A percentile compares a stretch with the other conserved stretches of the same genome.
Evolutionary conservation across 2,888 invertebrate species (phyloP).

Genomic region (Epistrophe eligans): DNA sequence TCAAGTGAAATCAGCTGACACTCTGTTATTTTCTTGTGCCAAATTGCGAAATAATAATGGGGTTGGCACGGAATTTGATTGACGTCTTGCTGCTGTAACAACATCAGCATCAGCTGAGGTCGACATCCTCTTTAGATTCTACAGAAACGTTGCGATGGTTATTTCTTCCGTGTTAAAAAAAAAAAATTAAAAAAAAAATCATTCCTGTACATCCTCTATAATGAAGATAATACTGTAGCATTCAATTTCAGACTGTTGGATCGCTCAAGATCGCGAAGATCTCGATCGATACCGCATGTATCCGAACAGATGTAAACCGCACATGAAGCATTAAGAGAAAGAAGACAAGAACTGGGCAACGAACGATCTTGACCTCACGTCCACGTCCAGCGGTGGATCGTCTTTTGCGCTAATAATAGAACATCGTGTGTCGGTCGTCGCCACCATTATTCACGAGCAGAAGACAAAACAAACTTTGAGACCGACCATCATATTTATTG

Average conservation of each 20-base stretch:
- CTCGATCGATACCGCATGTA: constrained; percentile 37
- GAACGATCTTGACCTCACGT: constrained; percentile 76
- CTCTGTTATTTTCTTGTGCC: constrained; percentile 50
- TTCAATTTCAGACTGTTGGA: constrained; percentile 14
- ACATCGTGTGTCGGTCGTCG: constrained; percentile 14
- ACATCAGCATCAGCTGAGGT: constrained; percentile 21
- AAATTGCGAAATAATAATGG: constrained; percentile 57
- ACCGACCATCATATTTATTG: constrained; percentile 35
- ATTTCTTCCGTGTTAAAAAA: constrained; percentile 27
- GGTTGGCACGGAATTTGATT: constrained; percentile 42
- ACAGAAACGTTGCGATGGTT: constrained; percentile 29
- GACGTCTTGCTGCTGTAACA: constrained; percentile 46
- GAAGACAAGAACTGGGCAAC: constrained; percentile 56
- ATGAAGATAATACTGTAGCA: constrained; percentile 16
- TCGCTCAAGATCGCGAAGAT: constrained; percentile 22
- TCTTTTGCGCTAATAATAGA: constrained; percentile 68
- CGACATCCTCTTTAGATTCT: constrained; percentile 43
- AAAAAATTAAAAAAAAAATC: not conserved
- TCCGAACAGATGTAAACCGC: constrained; percentile 25
- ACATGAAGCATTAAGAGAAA: constrained; percentile 29
- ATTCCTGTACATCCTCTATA: constrained; percentile 4
- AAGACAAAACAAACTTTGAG: constrained; percentile 20
- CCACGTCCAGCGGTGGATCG: constrained; percentile 44
- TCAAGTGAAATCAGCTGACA: constrained; percentile 51
- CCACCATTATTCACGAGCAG: constrained; percentile 21